Evolutionary conservation across 2,797 vertebrate genomes (phyloP).

Genomic region (Sebastolobus altivelis): DNA sequence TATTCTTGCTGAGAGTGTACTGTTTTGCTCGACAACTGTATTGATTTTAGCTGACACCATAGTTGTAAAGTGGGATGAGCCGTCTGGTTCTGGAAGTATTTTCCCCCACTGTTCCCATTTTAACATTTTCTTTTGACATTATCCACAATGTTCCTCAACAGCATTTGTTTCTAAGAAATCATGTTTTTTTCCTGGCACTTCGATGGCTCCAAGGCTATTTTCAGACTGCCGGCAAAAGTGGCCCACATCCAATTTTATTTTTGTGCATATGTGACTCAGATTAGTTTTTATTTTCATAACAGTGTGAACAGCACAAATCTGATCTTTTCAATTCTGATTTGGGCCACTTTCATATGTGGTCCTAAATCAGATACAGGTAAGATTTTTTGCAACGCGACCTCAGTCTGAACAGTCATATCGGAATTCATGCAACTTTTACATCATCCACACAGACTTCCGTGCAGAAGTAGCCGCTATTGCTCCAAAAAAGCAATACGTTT

Average conservation of each 20-base stretch:
- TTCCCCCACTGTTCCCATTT: neutral
- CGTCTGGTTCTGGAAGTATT: neutral
- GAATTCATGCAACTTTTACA: neutral
- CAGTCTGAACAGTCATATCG: neutral
- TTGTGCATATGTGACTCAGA: too few species aligned
- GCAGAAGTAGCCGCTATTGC: too few species aligned
- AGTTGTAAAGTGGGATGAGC: neutral
- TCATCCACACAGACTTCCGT: neutral
- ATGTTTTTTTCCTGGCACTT: neutral
- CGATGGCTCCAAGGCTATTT: neutral
- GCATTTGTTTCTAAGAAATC: neutral
- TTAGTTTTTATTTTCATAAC: neutral
- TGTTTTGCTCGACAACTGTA: neutral
- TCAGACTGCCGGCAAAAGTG: neutral
- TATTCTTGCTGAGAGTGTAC: neutral
- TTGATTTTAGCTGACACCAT: neutral
- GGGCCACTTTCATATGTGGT: too few species aligned
- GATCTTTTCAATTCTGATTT: neutral
- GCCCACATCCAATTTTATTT: too few species aligned
- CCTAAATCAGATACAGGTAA: neutral
- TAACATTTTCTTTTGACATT: too few species aligned
- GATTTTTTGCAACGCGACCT: neutral
- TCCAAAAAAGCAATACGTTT: too few species aligned
- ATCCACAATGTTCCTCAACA: neutral
- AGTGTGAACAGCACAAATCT: neutral